Conservation (phyloP, 1,140 invertebrate genomes). For the Stegodyphus mimosarum region DNA sequence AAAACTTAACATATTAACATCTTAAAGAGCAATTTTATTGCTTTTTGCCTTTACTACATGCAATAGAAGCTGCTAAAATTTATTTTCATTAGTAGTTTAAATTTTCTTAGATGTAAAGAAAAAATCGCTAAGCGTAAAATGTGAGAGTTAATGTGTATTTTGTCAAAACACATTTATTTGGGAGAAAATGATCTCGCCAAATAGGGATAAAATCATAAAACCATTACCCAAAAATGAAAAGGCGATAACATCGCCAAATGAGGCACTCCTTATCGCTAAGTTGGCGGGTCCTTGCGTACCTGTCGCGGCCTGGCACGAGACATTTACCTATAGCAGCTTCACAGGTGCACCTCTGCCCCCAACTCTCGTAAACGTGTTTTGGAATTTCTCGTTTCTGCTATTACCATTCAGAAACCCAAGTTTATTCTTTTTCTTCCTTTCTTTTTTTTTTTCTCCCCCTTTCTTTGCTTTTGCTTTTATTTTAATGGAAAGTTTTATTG, state of each 20-base stretch:
- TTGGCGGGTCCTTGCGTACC: background rate
- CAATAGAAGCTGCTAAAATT: too few species aligned
- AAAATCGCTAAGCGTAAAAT: too few species aligned
- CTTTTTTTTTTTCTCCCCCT: background rate
- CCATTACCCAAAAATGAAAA: too few species aligned
- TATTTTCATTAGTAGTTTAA: too few species aligned
- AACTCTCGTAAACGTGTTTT: background rate
- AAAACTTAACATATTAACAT: too few species aligned
- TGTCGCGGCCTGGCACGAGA: background rate
- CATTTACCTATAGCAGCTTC: conserved; percentile 1
- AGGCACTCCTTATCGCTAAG: background rate
- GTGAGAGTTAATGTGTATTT: too few species aligned
- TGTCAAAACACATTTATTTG: background rate
- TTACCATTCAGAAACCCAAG: background rate
- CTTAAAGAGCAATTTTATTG: too few species aligned
- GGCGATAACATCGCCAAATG: background rate
- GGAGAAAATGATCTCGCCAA: background rate
- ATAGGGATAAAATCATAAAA: too few species aligned
- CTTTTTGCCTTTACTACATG: too few species aligned
- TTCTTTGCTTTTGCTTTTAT: background rate
- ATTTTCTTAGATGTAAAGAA: too few species aligned
- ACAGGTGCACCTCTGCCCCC: conserved; percentile 1
- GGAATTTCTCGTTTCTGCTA: background rate
- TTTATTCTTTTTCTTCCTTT: background rate
- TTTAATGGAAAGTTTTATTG: background rate